A percentile compares a stretch with the other conserved stretches of the same genome.
phyloP scores from a whole-genome alignment of 2,113 vertebrate species.

The Protobothrops flavoviridis region DNA sequence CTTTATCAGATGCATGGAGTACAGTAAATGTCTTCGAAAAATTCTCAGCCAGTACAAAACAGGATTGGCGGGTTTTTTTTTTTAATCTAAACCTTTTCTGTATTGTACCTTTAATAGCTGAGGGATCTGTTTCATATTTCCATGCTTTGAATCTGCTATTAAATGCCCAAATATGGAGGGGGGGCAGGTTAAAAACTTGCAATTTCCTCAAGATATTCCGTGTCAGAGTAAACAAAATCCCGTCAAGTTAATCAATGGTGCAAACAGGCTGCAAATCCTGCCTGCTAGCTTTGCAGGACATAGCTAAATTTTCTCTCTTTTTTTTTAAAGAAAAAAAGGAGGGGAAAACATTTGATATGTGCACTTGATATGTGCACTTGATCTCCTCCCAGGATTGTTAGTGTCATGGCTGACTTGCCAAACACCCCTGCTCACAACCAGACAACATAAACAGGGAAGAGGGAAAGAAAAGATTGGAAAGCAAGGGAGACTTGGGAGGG shows the following conservation, averaged over 20 bases:
- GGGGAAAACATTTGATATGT: conserved; percentile 38
- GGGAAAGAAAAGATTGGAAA: too few species aligned
- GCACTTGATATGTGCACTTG: conserved; percentile 62
- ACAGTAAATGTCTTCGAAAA: conserved; percentile 9
- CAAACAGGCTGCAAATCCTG: conserved; percentile 29
- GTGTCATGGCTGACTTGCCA: too few species aligned
- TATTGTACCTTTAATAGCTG: not conserved
- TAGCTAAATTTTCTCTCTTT: conserved; percentile 45
- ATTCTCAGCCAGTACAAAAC: not conserved
- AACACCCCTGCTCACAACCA: too few species aligned
- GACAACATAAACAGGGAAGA: too few species aligned
- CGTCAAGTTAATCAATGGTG: conserved; percentile 62
- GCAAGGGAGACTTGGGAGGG: not conserved
- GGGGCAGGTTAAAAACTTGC: not conserved
- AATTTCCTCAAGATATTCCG: conserved; percentile 20
- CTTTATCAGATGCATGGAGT: not conserved
- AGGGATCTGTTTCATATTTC: not conserved
- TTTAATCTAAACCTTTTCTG: not conserved
- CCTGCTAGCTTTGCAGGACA: conserved; percentile 36
- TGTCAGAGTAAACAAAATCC: conserved; percentile 28
- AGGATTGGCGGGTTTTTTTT: not conserved
- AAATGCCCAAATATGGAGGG: not conserved
- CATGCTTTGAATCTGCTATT: not conserved
- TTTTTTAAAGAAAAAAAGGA: conserved; percentile 35
- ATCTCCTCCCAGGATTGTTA: conserved; percentile 66